Base-by-base conservation (phyloP, 2,888 invertebrate genomes). In the Machimus rusticus region DNA sequence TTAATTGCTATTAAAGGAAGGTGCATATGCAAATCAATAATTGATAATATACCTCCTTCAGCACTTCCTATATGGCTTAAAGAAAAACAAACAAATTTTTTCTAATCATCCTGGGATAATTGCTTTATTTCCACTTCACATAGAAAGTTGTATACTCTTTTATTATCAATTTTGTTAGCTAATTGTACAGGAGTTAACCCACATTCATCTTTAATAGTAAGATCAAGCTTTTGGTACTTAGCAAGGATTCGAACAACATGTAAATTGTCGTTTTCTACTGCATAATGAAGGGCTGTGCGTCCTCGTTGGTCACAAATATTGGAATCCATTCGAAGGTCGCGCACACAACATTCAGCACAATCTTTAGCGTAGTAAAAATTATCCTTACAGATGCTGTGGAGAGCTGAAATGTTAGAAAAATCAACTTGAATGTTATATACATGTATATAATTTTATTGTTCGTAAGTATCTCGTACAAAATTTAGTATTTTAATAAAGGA, bases 361-460 rank as follows among this genome's bases (percentile, higher is more conserved):
- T 84, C 84, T 39, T 74, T 84, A 16, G 66, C 84, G 23, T 46
- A 84, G 23, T 84, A 84, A 74, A 66, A 74, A 66, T 84, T 84
- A 74, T 84, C 37, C 23, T 66, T 84, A 6, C 84, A 84, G n/a
- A 66, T 84, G 19, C 31, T 23, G 28, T 66, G 57, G 16, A 84
- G 66, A 23, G 66, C 84, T 84, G 39, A n/a, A 84, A 84, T 19
- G 39, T 66, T 66, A 66, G 4, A 66, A 66, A 23, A 9, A 19
- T 46, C 19, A 16, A 19, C 1, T 55, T 55, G n/a, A 55, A 19
- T 12, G 12, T 28, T 23, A 34, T 6, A 34, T 34, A 28, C 12
- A 5, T 9, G n/a, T n/a, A 23, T 3, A 23, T 8, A 46, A 46
- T 46, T 12, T 8, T 39, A 9, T 39, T 39, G 9, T 39, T 39